Evolutionary conservation across 2,113 vertebrate genomes (phyloP).

Genomic region (Oxyruncus cristatus): DNA sequence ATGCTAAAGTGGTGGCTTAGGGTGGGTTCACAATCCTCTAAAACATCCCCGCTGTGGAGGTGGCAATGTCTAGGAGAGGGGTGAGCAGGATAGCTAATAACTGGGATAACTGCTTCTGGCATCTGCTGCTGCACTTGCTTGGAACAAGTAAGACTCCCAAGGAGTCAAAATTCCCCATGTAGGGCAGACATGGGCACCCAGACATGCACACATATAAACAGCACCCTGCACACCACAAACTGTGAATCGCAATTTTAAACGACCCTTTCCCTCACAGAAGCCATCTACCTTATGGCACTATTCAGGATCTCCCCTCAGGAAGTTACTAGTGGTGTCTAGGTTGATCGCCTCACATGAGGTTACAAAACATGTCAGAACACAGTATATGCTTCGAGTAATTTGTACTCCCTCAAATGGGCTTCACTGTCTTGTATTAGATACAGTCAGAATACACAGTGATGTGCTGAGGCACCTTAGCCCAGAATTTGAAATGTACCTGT

Average conservation of each 20-base stretch:
- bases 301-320: not conserved
- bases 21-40: not conserved
- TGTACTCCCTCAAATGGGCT: not conserved
- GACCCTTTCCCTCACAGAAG: not conserved
- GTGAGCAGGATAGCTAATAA: not conserved
- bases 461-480: not conserved
- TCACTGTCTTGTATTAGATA: not conserved
- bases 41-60: not conserved
- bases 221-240: not conserved
- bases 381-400: not conserved
- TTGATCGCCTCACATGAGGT: not conserved
- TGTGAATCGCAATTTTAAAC: not conserved
- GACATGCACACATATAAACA: not conserved
- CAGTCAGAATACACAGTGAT: not conserved
- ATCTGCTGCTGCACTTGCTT: not conserved
- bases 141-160: not conserved
- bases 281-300: not conserved
- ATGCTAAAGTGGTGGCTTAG: fast-evolving
- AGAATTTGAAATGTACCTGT: not conserved
- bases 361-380: not conserved
- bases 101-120: not conserved
- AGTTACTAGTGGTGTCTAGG: not conserved
- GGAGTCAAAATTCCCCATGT: not conserved
- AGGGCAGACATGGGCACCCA: not conserved
- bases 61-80: not conserved